Conservation (phyloP, 2,113 vertebrate species). For the Pagrus major region DNA sequence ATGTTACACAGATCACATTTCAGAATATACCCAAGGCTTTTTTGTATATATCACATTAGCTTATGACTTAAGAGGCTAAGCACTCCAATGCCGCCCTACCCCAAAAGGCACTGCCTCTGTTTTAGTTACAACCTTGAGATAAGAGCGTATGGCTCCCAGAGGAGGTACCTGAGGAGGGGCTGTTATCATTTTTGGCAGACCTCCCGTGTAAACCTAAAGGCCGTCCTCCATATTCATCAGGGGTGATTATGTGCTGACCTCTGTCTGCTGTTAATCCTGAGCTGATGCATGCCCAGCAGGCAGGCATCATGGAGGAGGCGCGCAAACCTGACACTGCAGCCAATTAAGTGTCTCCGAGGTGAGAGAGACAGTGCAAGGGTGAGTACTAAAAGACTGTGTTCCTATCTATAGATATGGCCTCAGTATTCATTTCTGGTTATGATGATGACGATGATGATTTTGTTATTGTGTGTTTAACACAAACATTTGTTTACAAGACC, state of each 20-base stretch:
- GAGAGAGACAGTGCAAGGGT: not conserved
- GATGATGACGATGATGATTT: not conserved
- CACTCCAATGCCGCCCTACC: not conserved
- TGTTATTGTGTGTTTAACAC: not conserved
- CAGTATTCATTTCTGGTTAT: not conserved
- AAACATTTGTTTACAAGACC: not conserved
- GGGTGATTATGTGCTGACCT: constrained; percentile 74
- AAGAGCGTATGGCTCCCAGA: constrained; percentile 34
- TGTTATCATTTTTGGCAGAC: constrained; percentile 72
- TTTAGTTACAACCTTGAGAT: constrained; percentile 66
- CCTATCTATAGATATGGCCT: not conserved
- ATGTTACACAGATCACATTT: constrained; percentile 29
- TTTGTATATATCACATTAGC: constrained; percentile 10
- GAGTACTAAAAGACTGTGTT: not conserved
- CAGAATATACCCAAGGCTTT: not conserved
- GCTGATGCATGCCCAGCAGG: constrained; percentile 57
- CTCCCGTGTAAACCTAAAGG: constrained; percentile 66
- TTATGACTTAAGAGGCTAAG: constrained; percentile 15
- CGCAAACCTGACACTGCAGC: constrained; percentile 45
- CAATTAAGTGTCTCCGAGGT: constrained; percentile 67
- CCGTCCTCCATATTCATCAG: constrained; percentile 77
- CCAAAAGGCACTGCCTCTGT: constrained; percentile 12
- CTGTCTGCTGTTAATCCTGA: constrained; percentile 61
- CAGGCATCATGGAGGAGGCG: constrained; percentile 39
- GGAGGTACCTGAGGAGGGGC: constrained; percentile 52